Base-by-base conservation (phyloP, 2,888 invertebrate species). In the Cantharis rufa region DNA sequence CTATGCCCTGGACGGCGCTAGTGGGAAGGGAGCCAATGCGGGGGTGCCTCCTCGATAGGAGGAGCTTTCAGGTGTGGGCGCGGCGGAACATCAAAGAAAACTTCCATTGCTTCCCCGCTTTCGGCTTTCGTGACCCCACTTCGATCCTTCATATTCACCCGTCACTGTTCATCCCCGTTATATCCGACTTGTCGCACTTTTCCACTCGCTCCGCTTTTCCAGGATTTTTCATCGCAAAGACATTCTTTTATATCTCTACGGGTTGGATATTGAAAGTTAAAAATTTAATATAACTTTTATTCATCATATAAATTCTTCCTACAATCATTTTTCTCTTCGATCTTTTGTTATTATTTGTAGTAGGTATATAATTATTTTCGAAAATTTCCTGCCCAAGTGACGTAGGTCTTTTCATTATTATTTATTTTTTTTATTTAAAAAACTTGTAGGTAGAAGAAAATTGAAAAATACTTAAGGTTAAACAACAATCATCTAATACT, bases 11-110 rank as follows among this genome's bases (percentile, higher is more conserved):
- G 83, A 83, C 83, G 83, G 82, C 84, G 82, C 83, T 82, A 71
- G 85, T 85, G 85, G 86, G 86, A 85, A 85, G 85, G 82, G 84
- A 83, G 82, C 86, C 85, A 85, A 86, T 85, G 83, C 64, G 84
- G 85, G 85, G 83, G 84, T 78, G 81, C 80, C 83, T 84, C 84
- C 83, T 82, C 76, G 74, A 72, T 64, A 70, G 83, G 87, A 86
- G 86, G 85, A 81, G 82, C 83, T 69, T 76, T 61, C 70, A 64
- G 71, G 77, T 70, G 79, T 70, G 81, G 85, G 85, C 83, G 85
- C 80, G 82, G 84, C 82, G 76, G 76, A 62, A 71, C 74, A 75
- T 78, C 78, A 78, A 79, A 80, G 78, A 75, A 78, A 75, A 76
- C 80, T 80, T 81, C 81, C 81, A 81, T 81, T 81, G 80, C 79